Percentiles rank a stretch among this genome's conserved stretches.
Evolutionary conservation across 2,113 vertebrate species (phyloP).

Genomic region (Otolemur garnettii): DNA sequence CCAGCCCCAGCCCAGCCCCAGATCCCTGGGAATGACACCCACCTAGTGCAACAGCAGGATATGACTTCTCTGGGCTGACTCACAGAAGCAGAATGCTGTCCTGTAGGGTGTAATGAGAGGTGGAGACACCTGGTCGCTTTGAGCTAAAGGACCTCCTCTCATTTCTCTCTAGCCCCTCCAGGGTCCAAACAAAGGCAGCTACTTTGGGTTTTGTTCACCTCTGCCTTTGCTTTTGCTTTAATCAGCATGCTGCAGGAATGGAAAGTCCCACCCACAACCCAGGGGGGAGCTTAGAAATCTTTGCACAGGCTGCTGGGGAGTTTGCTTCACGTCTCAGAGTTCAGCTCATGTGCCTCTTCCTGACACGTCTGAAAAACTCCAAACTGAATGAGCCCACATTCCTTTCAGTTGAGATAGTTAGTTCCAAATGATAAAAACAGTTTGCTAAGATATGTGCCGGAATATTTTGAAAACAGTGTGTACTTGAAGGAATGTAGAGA

Average conservation of each 20-base stretch:
- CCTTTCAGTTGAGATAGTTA: constrained; percentile 71
- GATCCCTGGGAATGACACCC: neutral
- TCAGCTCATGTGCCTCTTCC: neutral
- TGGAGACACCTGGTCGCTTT: neutral
- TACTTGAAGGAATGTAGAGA: constrained; percentile 9
- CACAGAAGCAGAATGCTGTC: neutral
- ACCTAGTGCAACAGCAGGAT: neutral
- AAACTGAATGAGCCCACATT: constrained; percentile 48
- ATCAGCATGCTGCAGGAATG: accelerated
- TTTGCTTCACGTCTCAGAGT: neutral
- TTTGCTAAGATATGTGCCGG: constrained; percentile 45
- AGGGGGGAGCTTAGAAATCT: neutral
- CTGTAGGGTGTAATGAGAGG: neutral
- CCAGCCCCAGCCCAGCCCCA: too few species aligned
- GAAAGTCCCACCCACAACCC: accelerated
- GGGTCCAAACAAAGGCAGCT: neutral
- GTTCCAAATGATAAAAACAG: constrained; percentile 49
- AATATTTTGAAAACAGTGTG: constrained; percentile 25
- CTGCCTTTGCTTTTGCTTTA: neutral
- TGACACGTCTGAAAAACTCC: neutral
- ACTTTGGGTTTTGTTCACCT: neutral
- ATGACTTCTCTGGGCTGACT: neutral
- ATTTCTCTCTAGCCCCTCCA: neutral
- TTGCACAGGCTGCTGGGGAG: too few species aligned
- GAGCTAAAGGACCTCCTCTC: neutral